A percentile compares a stretch with the other conserved stretches of the same genome.
phyloP scores from a whole-genome alignment of 2,888 invertebrate species.

The Poecilobothrus nobilitatus region DNA sequence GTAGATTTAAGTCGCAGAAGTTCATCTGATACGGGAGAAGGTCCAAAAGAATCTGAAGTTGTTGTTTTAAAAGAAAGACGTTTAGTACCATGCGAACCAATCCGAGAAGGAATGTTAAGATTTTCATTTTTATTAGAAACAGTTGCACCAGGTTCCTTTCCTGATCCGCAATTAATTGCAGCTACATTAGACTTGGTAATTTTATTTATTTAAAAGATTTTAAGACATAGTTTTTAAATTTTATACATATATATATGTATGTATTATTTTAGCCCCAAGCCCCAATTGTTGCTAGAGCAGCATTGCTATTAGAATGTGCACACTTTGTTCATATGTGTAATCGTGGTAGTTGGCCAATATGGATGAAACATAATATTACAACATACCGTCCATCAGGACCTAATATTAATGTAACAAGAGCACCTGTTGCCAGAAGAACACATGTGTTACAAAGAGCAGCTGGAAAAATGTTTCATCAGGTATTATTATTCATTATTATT shows the following conservation, averaged over 20 bases:
- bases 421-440: constrained; percentile 54
- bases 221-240: background rate
- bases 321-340: constrained; percentile 97
- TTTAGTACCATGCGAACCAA: constrained; percentile 65
- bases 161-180: constrained; percentile 91
- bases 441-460: constrained; percentile 79
- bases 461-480: constrained; percentile 91
- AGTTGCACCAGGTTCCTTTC: constrained; percentile 90
- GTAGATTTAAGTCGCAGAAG: constrained; percentile 68
- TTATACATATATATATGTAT: constrained; percentile 1
- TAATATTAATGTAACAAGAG: constrained; percentile 43
- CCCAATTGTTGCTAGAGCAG: constrained; percentile 86
- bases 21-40: constrained; percentile 71
- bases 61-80: constrained; percentile 81
- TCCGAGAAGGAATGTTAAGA: constrained; percentile 81
- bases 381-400: constrained; percentile 63
- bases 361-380: constrained; percentile 85
- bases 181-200: constrained; percentile 87
- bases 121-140: constrained; percentile 90
- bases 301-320: constrained; percentile 87
- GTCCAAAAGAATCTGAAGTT: constrained; percentile 76
- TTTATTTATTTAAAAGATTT: constrained; percentile 18
- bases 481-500: constrained; percentile 19
- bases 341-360: constrained; percentile 96
- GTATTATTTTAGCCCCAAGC: constrained; percentile 67